These are phyloP conservation scores for Cnemophilus loriae DNA, from an alignment of 2,113 vertebrate genomes.

Conservation along the genomic window DNA sequence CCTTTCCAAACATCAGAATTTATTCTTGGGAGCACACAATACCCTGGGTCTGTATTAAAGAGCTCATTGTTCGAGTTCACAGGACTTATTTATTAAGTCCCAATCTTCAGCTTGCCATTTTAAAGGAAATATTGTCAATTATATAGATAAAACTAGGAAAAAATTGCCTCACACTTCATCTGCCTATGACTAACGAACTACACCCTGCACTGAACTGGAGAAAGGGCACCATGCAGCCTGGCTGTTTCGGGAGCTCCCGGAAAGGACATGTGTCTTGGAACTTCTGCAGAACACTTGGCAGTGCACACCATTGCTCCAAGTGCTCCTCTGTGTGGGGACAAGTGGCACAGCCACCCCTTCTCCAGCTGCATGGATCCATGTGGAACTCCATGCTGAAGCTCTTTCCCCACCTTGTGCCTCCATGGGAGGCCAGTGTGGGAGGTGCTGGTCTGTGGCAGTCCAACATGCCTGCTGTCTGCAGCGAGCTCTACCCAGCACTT, in stretches of 20 bases:
- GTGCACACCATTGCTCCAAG: neutral
- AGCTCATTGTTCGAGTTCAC: neutral
- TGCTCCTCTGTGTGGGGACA: neutral
- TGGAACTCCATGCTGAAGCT: neutral
- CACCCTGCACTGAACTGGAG: neutral
- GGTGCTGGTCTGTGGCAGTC: neutral
- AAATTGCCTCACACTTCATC: neutral
- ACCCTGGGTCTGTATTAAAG: neutral
- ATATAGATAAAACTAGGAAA: neutral
- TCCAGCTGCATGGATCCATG: neutral
- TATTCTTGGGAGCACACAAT: neutral
- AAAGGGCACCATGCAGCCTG: neutral
- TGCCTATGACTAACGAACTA: neutral
- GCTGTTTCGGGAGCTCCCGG: neutral
- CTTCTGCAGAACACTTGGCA: neutral
- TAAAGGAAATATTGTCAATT: neutral
- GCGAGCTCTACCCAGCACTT: neutral
- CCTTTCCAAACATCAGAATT: conserved; percentile 17
- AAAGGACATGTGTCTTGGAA: neutral
- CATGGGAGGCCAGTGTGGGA: neutral
- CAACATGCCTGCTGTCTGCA: neutral
- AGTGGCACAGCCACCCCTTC: neutral
- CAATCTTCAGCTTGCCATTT: conserved; percentile 8
- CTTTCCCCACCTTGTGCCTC: neutral
- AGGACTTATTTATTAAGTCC: neutral